Conservation (phyloP, 2,113 vertebrate species). For the Boulengeromyrus knoepffleri region DNA sequence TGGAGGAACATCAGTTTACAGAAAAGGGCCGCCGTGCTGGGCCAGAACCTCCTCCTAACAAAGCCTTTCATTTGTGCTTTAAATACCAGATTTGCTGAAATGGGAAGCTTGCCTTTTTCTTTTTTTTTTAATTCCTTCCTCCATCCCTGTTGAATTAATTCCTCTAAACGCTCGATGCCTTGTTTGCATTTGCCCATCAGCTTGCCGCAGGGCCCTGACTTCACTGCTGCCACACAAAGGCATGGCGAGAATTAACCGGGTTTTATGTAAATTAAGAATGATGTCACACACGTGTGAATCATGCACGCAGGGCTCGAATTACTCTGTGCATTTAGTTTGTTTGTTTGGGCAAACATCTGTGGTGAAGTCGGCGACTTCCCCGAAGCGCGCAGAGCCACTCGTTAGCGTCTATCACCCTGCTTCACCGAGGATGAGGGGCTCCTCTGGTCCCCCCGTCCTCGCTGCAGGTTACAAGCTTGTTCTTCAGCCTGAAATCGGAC, state of each 20-base stretch:
- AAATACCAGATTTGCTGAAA: neutral
- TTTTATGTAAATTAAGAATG: neutral
- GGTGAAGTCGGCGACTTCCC: neutral
- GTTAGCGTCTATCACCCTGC: neutral
- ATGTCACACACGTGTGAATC: neutral
- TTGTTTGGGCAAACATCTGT: neutral
- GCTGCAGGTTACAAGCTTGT: neutral
- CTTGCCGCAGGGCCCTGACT: neutral
- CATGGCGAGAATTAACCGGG: neutral
- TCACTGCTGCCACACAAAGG: neutral
- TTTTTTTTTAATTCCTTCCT: neutral
- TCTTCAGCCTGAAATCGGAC: neutral
- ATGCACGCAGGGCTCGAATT: neutral
- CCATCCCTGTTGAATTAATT: neutral
- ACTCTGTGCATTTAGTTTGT: neutral
- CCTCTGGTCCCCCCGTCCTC: neutral
- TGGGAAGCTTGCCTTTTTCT: neutral
- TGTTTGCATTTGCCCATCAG: neutral
- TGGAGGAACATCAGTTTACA: neutral
- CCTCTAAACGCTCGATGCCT: neutral
- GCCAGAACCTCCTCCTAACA: neutral
- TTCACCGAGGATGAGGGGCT: neutral
- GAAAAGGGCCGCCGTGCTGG: neutral
- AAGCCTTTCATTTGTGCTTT: neutral
- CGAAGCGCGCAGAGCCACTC: neutral